Conservation (phyloP, 2,113 vertebrate genomes). For the Helogale parvula region DNA sequence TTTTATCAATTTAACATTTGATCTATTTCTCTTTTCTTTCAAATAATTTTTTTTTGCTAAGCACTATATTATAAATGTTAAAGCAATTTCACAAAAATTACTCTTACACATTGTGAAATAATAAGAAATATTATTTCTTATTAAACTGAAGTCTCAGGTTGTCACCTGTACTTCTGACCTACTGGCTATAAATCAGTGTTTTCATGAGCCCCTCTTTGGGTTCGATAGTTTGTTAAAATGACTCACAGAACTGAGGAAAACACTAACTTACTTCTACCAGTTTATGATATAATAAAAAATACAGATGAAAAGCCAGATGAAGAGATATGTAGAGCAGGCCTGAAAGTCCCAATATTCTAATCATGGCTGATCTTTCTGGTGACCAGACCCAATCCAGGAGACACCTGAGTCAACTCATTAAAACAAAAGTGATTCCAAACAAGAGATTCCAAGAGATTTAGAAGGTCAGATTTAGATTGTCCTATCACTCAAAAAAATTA, state of each 20-base stretch:
- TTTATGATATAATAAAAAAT: not conserved
- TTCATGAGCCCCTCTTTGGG: not conserved
- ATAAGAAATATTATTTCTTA: not conserved
- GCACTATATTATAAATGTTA: not conserved
- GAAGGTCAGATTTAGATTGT: not conserved
- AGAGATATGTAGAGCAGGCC: not conserved
- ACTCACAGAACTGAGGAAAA: not conserved
- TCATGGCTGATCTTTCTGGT: not conserved
- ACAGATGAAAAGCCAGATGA: not conserved
- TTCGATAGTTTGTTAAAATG: not conserved
- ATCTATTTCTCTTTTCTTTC: not conserved
- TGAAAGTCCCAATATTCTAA: not conserved
- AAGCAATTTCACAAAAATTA: not conserved
- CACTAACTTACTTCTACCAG: not conserved
- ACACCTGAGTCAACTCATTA: not conserved
- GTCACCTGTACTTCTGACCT: not conserved
- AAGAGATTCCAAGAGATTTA: not conserved
- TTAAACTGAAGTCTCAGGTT: not conserved
- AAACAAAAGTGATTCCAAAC: not conserved
- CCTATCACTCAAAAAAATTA: not conserved
- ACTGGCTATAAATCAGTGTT: not conserved
- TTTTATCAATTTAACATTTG: not conserved
- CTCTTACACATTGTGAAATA: not conserved
- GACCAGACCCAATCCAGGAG: not conserved
- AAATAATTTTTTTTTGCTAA: not conserved